Base-by-base conservation (phyloP, 2,888 invertebrate genomes). In the Scelioninae gen. 1 region DNA sequence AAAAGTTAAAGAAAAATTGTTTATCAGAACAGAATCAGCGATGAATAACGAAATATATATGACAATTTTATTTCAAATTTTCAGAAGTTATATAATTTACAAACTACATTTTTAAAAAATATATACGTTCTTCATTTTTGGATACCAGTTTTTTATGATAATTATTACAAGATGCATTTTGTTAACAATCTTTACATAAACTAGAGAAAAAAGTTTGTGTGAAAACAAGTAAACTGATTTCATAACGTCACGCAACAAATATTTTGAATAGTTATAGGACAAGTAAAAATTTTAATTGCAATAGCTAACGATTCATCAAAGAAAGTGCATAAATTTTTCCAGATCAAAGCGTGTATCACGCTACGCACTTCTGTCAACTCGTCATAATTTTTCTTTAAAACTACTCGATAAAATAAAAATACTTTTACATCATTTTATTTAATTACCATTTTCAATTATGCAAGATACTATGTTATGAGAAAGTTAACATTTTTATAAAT, bases 401-500 rank as follows among this genome's bases (percentile, higher is more conserved):
- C 45, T 34, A 0, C 0, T 6, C 40, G 29, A 13, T 29, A 10
- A 62, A 47, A 47, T 45, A 72, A 72, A 62, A 72, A 53, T n/a
- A 53, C 43, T 16, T 53, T 62, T 62, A 62, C 47, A 62, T 62
- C 51, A 77, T 62, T 77, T 68, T 77, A 77, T 77, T 77, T 68
- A 68, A 77, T 77, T 77, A 68, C 69, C 53, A 63, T n/a, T 47
- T 32, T 38, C 55, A 63, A 69, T 77, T 77, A 77, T 56, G 77
- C 77, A 77, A 77, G 55, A 31, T 63, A 56, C 56, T 68, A 69
- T 32, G 63, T 77, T 51, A 55, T 32, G 63, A 69, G 77, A 77
- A 69, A 77, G 77, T 77, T 69, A 6, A 63, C 13, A 77, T 77
- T 77, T 77, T 77, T 76, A 58, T 29, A 43, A 58, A 53, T 62